Percentiles rank a stretch among this genome's conserved stretches.
Conservation (phyloP, 2,113 vertebrate species). For the Xerus inauris region DNA sequence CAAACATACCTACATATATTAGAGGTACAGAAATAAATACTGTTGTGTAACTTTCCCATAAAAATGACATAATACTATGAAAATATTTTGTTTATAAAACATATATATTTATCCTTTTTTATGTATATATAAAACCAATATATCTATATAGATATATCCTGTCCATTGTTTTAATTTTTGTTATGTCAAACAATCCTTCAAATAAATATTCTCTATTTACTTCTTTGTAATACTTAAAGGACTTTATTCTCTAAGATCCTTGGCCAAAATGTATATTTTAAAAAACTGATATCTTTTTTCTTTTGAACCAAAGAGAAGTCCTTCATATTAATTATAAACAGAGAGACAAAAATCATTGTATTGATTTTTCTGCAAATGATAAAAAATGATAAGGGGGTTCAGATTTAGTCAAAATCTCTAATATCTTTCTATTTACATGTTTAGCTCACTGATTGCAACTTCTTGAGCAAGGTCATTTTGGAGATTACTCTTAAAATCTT, state of each 20-base stretch:
- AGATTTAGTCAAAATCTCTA: background rate
- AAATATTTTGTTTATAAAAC: background rate
- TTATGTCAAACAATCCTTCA: background rate
- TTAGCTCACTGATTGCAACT: background rate
- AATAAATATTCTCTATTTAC: background rate
- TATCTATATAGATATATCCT: too few species aligned
- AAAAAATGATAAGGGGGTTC: background rate
- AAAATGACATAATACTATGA: background rate
- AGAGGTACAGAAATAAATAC: background rate
- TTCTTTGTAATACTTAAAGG: background rate
- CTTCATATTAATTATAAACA: background rate
- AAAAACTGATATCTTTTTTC: background rate
- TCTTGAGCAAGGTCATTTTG: constrained; percentile 26
- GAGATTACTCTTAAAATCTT: background rate
- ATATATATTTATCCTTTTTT: too few species aligned
- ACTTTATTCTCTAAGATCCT: background rate
- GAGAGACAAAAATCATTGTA: background rate
- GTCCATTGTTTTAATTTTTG: background rate
- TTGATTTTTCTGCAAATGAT: background rate
- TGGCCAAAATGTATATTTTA: background rate
- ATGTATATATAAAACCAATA: too few species aligned
- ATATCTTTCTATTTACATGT: background rate
- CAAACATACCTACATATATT: background rate
- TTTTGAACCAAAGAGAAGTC: background rate
- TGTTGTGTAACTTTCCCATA: background rate